Evolutionary conservation across 2,113 vertebrate genomes (phyloP).

Genomic region (Chaetodon auriga): DNA sequence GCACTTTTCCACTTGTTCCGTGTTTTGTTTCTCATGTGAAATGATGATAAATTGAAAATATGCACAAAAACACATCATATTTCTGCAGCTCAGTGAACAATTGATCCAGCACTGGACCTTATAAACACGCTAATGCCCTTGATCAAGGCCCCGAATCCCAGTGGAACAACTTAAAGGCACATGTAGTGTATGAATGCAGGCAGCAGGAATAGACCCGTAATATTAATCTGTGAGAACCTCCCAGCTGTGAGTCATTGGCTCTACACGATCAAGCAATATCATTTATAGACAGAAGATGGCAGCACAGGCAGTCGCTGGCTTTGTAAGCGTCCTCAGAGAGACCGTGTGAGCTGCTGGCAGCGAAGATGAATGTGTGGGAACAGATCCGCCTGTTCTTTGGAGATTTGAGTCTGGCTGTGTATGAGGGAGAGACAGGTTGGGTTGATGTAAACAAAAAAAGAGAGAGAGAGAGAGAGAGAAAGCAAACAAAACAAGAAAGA

Average conservation of each 20-base stretch:
- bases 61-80: too few species aligned
- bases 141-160: not conserved
- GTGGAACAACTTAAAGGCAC: not conserved
- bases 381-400: slow-evolving; percentile 28
- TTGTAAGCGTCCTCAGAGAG: not conserved
- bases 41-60: too few species aligned
- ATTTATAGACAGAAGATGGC: slow-evolving; percentile 66
- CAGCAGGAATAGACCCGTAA: not conserved
- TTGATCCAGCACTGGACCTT: not conserved
- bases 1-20: too few species aligned
- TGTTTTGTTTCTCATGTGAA: too few species aligned
- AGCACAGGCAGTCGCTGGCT: slow-evolving; percentile 54
- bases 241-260: not conserved
- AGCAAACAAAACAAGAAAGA: slow-evolving; percentile 29
- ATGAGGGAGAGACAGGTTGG: slow-evolving; percentile 26
- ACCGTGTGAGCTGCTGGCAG: slow-evolving; percentile 29
- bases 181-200: not conserved
- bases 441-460: not conserved
- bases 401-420: slow-evolving; percentile 49
- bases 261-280: not conserved
- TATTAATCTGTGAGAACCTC: not conserved
- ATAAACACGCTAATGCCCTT: too few species aligned
- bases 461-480: not conserved
- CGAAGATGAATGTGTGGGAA: slow-evolving; percentile 57
- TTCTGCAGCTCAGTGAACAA: not conserved